Base-by-base conservation (phyloP, 2,888 invertebrate genomes). In the Aleiodes leptofemur region DNA sequence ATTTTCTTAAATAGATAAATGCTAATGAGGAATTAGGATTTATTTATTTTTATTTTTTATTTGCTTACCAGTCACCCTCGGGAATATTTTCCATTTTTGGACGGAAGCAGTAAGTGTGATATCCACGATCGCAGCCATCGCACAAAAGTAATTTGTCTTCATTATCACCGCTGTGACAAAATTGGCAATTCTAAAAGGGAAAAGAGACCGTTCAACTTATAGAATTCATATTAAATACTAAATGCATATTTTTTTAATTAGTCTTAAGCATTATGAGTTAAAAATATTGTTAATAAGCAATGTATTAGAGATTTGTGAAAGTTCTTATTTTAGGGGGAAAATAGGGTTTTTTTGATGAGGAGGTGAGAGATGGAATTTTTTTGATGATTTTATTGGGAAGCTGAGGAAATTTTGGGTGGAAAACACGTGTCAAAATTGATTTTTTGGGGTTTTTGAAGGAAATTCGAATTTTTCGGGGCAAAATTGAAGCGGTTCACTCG, bases 71-170 rank as follows among this genome's bases (percentile, higher is more conserved):
- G 90, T 99, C 98, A 43, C 98, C 98, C 83, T 98, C 98, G 16
- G 99, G 98, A 90, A 99, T 98, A 86, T 95, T 95, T 76, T 97
- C 97, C 96, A 99, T 96, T 89, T 95, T 94, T 79, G 98, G 98
- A 91, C 96, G 97, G 92, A 99, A 98, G 91, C 99, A 99, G 90
- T 98, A 98, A 66, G 98, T 98, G 91, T 99, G 99, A 90, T 98
- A 98, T 69, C 98, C 99, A 89, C 97, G 96, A 90, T 99, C 99
- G 90, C 99, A 99, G 80, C 98, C 97, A 90, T 99, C 99, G 90
- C 99, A 99, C 31, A 99, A 91, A 82, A 99, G 90, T 81, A 99
- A 91, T 89, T 98, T 96, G 82, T 97, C 98, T 89, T 99, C 98
- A 86, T 98, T 97, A 90, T 98, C 98, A 77, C 98, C 98, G 86